Conservation (phyloP, 2,888 invertebrate genomes). For the Abscondita cerata region DNA sequence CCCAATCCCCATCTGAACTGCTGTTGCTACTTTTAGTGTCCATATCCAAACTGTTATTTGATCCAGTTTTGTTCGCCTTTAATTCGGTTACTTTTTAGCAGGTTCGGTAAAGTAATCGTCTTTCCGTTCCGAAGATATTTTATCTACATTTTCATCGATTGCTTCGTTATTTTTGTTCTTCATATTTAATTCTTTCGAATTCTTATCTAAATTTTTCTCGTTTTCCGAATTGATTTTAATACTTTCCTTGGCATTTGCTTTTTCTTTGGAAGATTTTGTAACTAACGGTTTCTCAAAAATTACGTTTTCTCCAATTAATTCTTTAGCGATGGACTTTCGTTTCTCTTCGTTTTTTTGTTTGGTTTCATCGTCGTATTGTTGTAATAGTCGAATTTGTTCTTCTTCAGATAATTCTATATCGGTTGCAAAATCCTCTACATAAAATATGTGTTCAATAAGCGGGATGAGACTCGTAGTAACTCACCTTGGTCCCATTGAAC, state of each 20-base stretch:
- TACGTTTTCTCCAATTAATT: slow-evolving; percentile 49
- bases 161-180: not conserved
- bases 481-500: slow-evolving; percentile 61
- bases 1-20: slow-evolving; percentile 60
- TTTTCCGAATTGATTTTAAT: slow-evolving; percentile 6
- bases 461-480: slow-evolving; percentile 9
- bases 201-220: slow-evolving; percentile 11
- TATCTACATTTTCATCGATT: slow-evolving; percentile 5
- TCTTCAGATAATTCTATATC: slow-evolving; percentile 74
- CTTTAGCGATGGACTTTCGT: slow-evolving; percentile 37
- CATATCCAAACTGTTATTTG: slow-evolving; percentile 48
- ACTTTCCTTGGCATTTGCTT: slow-evolving; percentile 18
- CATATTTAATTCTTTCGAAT: not conserved
- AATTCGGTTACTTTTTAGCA: slow-evolving; percentile 32
- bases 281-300: slow-evolving; percentile 36
- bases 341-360: slow-evolving; percentile 41
- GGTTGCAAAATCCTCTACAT: slow-evolving; percentile 69
- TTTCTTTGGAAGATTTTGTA: slow-evolving; percentile 22
- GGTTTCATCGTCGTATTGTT: slow-evolving; percentile 72
- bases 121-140: slow-evolving; percentile 26
- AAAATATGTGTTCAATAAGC: slow-evolving; percentile 24
- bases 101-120: slow-evolving; percentile 30
- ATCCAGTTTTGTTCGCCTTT: slow-evolving; percentile 45
- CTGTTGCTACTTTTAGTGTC: slow-evolving; percentile 52
- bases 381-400: slow-evolving; percentile 70